These are phyloP conservation scores for Python bivittatus DNA, from an alignment of 2,113 vertebrate species.

Conservation along the genomic window DNA sequence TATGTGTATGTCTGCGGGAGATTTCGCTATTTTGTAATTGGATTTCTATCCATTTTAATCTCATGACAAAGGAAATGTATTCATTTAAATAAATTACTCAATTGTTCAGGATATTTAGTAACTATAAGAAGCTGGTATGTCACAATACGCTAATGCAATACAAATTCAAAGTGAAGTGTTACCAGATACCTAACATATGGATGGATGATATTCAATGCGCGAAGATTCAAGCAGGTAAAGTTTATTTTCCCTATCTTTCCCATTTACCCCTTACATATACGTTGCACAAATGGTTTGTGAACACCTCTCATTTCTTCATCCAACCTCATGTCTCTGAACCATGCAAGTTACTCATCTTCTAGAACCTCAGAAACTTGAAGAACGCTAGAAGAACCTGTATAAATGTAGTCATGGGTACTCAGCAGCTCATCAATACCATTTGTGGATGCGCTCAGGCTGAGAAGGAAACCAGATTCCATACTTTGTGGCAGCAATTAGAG, in stretches of 20 bases:
- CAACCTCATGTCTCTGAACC: not conserved
- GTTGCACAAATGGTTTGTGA: not conserved
- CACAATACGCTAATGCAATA: not conserved
- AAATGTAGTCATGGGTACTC: not conserved
- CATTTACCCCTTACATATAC: not conserved
- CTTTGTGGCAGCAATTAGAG: not conserved
- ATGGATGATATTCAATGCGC: not conserved
- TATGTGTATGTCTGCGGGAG: too few relatives aligned
- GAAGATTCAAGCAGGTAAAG: too few relatives aligned
- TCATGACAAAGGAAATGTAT: constrained; percentile 1
- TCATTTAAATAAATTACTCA: constrained; percentile 11
- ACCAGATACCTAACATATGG: not conserved
- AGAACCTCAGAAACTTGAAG: not conserved
- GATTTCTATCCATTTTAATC: constrained; percentile 20
- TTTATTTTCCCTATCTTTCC: not conserved
- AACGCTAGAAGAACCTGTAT: not conserved
- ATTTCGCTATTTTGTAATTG: not conserved
- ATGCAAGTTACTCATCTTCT: not conserved
- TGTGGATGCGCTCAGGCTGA: not conserved
- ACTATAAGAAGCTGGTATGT: not conserved
- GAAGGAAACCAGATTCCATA: not conserved
- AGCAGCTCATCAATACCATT: not conserved
- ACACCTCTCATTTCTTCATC: not conserved
- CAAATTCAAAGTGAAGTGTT: not conserved
- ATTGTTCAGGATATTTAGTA: not conserved